phyloP scores from a whole-genome alignment of 1,140 invertebrate species.

The Eupeodes corollae region DNA sequence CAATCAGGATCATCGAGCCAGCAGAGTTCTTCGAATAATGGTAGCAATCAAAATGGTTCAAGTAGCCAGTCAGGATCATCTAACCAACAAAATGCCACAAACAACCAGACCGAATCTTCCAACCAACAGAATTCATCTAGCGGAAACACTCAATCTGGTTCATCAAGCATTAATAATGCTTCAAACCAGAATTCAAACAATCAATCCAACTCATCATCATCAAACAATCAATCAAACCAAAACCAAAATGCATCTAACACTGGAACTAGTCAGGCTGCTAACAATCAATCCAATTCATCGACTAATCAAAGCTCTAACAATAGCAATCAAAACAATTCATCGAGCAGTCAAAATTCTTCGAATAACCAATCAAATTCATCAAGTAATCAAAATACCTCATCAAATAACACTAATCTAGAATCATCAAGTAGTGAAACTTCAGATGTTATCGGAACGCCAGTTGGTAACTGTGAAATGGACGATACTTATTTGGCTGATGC shows the following conservation, averaged over 20 bases:
- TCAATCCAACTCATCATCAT: neutral
- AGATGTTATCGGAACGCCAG: no score
- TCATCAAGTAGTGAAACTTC: neutral
- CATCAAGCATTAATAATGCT: neutral
- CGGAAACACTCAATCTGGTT: neutral
- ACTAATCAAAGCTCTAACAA: neutral
- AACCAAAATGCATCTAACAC: neutral
- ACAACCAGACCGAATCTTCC: neutral
- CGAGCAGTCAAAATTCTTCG: conserved; percentile 9
- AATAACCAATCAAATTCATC: conserved; percentile 9
- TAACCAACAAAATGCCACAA: conserved; percentile 5
- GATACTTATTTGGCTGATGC: conserved; percentile 48
- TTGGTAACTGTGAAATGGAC: conserved; percentile 15
- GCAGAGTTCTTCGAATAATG: neutral
- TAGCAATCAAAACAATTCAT: neutral
- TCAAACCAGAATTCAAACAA: neutral
- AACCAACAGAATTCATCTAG: neutral
- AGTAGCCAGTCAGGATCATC: conserved; percentile 8
- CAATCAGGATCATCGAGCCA: neutral
- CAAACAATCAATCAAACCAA: conserved; percentile 1
- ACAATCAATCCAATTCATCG: neutral
- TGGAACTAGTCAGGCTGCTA: no score
- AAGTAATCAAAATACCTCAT: conserved; percentile 5
- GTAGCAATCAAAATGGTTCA: neutral
- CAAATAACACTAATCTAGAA: neutral